Evolutionary conservation across 2,888 invertebrate species (phyloP).

Genomic region (Vesta saturnalis): DNA sequence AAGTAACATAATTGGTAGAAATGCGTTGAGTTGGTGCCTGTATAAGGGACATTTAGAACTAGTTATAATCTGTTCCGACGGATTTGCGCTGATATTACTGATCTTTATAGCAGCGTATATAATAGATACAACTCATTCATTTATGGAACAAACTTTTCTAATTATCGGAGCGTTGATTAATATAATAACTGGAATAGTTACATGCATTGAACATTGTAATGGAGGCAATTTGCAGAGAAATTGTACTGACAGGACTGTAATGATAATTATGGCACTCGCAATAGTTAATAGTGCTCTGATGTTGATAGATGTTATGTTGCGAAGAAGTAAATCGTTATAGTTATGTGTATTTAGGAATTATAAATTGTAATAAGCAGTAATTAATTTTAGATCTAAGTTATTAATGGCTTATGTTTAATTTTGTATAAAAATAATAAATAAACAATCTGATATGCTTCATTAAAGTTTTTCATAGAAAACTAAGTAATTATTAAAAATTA

Average conservation of each 20-base stretch:
- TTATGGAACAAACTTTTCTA: constrained; percentile 33
- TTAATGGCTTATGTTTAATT: too few relatives aligned
- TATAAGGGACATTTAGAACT: constrained; percentile 11
- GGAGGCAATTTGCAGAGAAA: background rate
- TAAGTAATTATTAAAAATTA: too few relatives aligned
- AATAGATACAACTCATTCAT: constrained; percentile 26
- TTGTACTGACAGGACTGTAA: background rate
- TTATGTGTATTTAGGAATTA: too few relatives aligned
- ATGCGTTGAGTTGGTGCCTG: background rate
- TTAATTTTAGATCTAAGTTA: too few relatives aligned
- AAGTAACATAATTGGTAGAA: background rate
- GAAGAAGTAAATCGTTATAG: too few relatives aligned
- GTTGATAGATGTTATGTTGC: background rate
- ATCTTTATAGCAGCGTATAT: constrained; percentile 34
- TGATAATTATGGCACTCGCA: background rate
- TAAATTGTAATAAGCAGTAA: too few relatives aligned
- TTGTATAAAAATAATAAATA: too few relatives aligned
- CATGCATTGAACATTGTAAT: background rate
- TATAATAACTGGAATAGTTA: constrained; percentile 24
- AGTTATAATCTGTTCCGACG: constrained; percentile 22
- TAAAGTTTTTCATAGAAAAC: too few relatives aligned
- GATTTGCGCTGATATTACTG: constrained; percentile 27
- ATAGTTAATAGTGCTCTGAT: background rate
- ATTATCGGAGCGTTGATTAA: constrained; percentile 30
- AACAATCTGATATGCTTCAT: too few relatives aligned